Evolutionary conservation across 2,113 vertebrate species (phyloP).

Genomic region (Casuarius casuarius): DNA sequence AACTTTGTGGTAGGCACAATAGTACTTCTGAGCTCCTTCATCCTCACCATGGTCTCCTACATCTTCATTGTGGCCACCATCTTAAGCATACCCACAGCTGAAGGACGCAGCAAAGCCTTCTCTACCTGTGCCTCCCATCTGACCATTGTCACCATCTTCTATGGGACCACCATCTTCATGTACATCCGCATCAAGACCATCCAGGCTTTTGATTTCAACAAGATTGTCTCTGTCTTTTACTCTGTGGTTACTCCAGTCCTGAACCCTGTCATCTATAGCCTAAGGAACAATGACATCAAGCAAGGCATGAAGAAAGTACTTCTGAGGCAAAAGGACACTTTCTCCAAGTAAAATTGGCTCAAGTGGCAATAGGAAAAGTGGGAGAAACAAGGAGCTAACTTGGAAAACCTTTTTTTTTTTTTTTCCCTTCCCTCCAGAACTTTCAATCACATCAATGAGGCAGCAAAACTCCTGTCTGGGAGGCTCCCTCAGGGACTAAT

Average conservation of each 20-base stretch:
- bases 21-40: constrained; percentile 11
- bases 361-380: no score
- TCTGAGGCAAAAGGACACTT: no score
- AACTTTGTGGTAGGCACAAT: not conserved
- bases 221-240: not conserved
- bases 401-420: no score
- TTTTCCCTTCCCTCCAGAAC: no score
- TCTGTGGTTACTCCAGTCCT: not conserved
- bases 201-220: not conserved
- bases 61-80: not conserved
- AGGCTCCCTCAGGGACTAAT: no score
- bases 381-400: no score
- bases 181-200: constrained; percentile 33
- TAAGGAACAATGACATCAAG: not conserved
- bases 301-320: no score
- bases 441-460: no score
- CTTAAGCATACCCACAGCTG: constrained; percentile 11
- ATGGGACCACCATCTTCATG: constrained; percentile 32
- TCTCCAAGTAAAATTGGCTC: no score
- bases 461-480: no score
- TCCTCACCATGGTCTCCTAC: constrained; percentile 34
- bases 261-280: not conserved
- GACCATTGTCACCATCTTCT: constrained; percentile 25
- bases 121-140: constrained; percentile 52
- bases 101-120: constrained; percentile 31